These are phyloP conservation scores for Psittacula echo DNA, from an alignment of 2,797 vertebrate species.

Conservation along the genomic window DNA sequence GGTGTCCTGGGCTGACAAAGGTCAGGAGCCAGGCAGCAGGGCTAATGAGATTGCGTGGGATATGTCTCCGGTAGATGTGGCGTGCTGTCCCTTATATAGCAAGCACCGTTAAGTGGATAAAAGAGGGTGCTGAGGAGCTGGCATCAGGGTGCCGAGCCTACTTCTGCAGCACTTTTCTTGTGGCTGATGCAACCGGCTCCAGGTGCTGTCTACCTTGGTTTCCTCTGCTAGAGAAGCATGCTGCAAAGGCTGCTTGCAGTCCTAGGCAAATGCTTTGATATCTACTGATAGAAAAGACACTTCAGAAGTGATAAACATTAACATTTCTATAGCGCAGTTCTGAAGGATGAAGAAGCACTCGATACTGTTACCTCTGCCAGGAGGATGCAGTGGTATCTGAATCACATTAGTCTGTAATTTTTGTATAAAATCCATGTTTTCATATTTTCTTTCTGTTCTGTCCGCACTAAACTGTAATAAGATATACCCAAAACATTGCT, in stretches of 20 bases:
- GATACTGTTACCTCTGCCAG: neutral
- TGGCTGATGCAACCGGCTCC: neutral
- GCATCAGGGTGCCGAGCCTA: neutral
- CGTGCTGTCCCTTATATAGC: constrained; percentile 8
- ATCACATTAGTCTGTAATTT: neutral
- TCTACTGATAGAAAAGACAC: neutral
- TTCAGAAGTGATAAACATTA: accelerated
- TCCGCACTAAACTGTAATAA: neutral
- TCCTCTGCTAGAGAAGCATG: neutral
- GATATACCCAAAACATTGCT: constrained; percentile 24
- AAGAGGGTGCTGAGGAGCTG: neutral
- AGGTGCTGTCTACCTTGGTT: neutral
- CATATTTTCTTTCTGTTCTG: neutral
- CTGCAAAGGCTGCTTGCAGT: neutral
- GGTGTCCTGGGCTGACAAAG: neutral
- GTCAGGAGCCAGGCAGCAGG: constrained; percentile 16
- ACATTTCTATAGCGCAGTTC: neutral
- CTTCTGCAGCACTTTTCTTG: neutral
- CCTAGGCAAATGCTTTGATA: neutral
- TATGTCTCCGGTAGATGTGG: neutral
- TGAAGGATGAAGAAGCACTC: neutral
- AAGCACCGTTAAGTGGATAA: constrained; percentile 20
- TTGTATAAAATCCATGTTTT: neutral
- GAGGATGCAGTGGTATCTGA: neutral
- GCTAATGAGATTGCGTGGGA: constrained; percentile 35